Percentiles rank a stretch among this genome's conserved stretches.
These are phyloP conservation scores for Fragum fragum DNA, from an alignment of 2,888 invertebrate genomes.

Conservation along the genomic window DNA sequence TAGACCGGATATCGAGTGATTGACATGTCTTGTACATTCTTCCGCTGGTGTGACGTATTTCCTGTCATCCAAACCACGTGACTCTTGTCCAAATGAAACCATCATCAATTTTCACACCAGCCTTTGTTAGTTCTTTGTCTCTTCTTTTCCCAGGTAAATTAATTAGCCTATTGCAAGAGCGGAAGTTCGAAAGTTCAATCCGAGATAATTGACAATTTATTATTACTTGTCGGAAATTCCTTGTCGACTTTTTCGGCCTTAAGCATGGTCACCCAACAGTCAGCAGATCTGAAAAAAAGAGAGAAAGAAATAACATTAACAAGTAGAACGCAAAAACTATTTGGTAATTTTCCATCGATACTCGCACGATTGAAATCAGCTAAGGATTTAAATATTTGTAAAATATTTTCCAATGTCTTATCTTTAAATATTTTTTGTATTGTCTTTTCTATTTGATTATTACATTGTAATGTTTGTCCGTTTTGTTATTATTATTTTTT, in stretches of 20 bases:
- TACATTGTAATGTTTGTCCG: no score
- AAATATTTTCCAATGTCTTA: no score
- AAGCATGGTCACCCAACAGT: no score
- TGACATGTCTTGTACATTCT: constrained; percentile 35
- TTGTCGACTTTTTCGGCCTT: no score
- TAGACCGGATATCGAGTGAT: constrained; percentile 23
- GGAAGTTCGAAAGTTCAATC: not conserved
- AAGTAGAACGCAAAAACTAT: no score
- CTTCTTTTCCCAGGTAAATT: not conserved
- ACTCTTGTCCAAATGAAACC: not conserved
- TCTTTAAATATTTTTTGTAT: no score
- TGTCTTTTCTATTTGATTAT: no score
- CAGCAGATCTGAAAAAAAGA: not conserved
- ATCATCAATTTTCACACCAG: not conserved
- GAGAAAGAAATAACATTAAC: not conserved
- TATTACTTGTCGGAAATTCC: no score
- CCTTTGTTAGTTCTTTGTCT: not conserved
- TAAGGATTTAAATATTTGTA: no score
- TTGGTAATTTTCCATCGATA: no score
- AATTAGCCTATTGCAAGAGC: not conserved
- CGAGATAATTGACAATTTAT: not conserved
- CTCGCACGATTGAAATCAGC: no score
- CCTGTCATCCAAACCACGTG: not conserved
- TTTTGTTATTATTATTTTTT: no score
- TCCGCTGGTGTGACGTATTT: constrained; percentile 36